Evolutionary conservation across 2,888 invertebrate species (phyloP).

Genomic region (Pachycephus smyrnensis): DNA sequence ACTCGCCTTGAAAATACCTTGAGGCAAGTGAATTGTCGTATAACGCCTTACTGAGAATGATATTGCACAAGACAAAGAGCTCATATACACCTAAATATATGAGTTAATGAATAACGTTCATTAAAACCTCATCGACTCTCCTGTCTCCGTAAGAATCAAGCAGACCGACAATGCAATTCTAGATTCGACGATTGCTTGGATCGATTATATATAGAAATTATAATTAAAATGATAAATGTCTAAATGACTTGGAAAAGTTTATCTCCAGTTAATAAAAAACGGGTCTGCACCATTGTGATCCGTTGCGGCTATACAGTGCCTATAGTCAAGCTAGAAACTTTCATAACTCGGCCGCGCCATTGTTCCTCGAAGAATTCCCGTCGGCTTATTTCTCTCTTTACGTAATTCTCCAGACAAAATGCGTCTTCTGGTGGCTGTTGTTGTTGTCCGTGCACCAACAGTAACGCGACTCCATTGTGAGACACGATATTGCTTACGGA

Average conservation of each 20-base stretch:
- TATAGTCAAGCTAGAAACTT: not conserved
- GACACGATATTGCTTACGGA: not conserved
- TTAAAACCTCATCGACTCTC: not conserved
- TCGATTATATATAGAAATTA: not conserved
- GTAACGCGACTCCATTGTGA: not conserved
- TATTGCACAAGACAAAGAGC: not conserved
- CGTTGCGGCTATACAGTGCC: not conserved
- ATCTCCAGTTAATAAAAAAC: not conserved
- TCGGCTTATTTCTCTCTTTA: slow-evolving; percentile 26
- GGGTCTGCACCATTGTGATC: not conserved
- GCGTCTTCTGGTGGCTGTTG: not conserved
- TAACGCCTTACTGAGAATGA: not conserved
- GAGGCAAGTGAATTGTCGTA: not conserved
- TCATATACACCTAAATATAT: not conserved
- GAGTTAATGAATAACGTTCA: not conserved
- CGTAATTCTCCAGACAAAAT: slow-evolving; percentile 26
- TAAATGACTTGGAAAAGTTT: not conserved
- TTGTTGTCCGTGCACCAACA: not conserved
- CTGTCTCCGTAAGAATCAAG: not conserved
- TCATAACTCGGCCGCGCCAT: slow-evolving; percentile 22
- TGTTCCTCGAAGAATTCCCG: slow-evolving; percentile 37
- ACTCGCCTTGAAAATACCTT: slow-evolving; percentile 3
- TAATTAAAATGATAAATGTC: not conserved
- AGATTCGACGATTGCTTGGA: not conserved
- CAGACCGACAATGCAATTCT: not conserved